Evolutionary conservation across 2,797 vertebrate genomes (phyloP), one percentile per base, ranked within the genome.

Genomic region (Artibeus lituratus): DNA sequence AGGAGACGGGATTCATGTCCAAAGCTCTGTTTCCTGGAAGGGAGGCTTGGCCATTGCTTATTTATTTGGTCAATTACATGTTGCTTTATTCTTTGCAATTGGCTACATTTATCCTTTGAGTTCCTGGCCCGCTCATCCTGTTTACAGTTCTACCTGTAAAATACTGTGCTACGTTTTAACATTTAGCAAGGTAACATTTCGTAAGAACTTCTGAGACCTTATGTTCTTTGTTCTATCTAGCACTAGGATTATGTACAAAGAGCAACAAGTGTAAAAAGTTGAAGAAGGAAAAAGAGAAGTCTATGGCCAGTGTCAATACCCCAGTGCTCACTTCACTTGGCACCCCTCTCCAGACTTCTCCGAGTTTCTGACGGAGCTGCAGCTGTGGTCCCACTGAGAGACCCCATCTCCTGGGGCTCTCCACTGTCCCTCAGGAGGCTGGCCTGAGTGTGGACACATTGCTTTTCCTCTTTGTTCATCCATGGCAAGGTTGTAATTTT

Each of bases 391-490:
- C 55, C 1, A 0, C 0, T 2, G 72, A 57, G 3, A 29, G 29
- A 91, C 51, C 70, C 26, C 0, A 7, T 59, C 70, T 70, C 44
- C 3, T 0, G 57, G 42, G 76, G 90, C 73, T 39, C 73, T 94
- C 65, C 86, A 87, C 49, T 86, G 72, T 92, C 26, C 77, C 95
- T 96, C 90, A 92, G 77, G 2, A 39, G 82, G 65, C 94, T 59
- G 65, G 49, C 57, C 70, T 93, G 93, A 94, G 95, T 87, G 96
- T 96, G 93, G 80, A 96, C 94, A 87, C 39, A 3, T 7, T 29
- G 73, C 87, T 95, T 97, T 98, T 95, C 89, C 95, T 97, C 95
- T 97, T 85, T 49, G 92, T 84, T 93, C 94, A 96, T 95, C 84
- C 57, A 67, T 94, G 82, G 57, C 72, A 83, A 82, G 84, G 16